Conservation (phyloP, 2,797 vertebrate genomes). For the Hephaestus fuliginosus region DNA sequence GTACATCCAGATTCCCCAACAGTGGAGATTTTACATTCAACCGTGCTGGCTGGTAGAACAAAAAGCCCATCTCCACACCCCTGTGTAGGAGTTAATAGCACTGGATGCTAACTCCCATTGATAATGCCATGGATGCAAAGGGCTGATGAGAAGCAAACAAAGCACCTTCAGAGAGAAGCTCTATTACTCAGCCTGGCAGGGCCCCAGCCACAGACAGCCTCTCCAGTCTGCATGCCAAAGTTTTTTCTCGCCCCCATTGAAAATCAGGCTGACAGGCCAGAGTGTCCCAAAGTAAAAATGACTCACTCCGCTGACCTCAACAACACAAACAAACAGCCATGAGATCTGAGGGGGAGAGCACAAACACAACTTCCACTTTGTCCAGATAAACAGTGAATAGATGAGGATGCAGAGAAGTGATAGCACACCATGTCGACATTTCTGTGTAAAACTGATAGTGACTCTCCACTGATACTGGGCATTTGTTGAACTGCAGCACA, state of each 20-base stretch:
- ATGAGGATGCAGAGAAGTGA: slow-evolving; percentile 35
- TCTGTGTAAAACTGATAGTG: slow-evolving; percentile 4
- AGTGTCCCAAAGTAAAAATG: slow-evolving; percentile 72
- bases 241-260: slow-evolving; percentile 49
- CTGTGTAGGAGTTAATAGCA: slow-evolving; percentile 66
- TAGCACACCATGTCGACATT: neutral
- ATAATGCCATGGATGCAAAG: slow-evolving; percentile 68
- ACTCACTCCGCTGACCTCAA: slow-evolving; percentile 69
- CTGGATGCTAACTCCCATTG: slow-evolving; percentile 59
- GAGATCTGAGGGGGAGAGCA: slow-evolving; percentile 36
- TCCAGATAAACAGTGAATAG: slow-evolving; percentile 36
- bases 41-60: slow-evolving; percentile 33
- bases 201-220: slow-evolving; percentile 58
- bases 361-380: slow-evolving; percentile 52
- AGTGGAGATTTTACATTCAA: slow-evolving; percentile 38
- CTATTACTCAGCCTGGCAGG: slow-evolving; percentile 73
- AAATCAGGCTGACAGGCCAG: slow-evolving; percentile 67
- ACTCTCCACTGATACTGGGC: neutral
- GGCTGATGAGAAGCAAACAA: slow-evolving; percentile 68
- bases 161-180: slow-evolving; percentile 67
- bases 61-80: slow-evolving; percentile 56
- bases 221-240: slow-evolving; percentile 64
- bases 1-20: slow-evolving; percentile 24
- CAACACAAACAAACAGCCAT: slow-evolving; percentile 61
- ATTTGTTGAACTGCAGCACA: neutral